phyloP scores from a whole-genome alignment of 1,140 invertebrate species.

The Drosophila tropicalis region DNA sequence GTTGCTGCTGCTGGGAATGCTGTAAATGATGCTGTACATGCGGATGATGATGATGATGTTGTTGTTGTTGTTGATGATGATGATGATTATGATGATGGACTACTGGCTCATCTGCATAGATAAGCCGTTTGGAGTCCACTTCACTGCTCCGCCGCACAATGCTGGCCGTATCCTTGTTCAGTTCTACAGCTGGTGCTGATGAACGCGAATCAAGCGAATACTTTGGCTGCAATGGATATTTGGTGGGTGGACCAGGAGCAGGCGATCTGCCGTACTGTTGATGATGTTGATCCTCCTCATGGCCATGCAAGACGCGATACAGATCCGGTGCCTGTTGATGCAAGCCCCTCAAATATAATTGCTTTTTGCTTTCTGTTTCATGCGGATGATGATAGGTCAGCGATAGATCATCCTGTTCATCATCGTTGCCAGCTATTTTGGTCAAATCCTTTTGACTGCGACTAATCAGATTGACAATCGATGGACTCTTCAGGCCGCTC shows the following conservation, averaged over 20 bases:
- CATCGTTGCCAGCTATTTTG: slow-evolving; percentile 70
- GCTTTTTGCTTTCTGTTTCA: slow-evolving; percentile 85
- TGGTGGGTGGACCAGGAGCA: slow-evolving; percentile 19
- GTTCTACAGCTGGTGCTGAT: slow-evolving; percentile 66
- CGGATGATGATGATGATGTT: slow-evolving; percentile 45
- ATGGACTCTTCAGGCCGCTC: slow-evolving; percentile 90
- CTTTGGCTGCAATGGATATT: slow-evolving; percentile 68
- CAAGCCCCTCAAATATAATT: slow-evolving; percentile 88
- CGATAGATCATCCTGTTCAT: slow-evolving; percentile 40
- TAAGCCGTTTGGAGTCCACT: slow-evolving; percentile 63
- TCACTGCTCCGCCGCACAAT: slow-evolving; percentile 86
- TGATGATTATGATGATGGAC: slow-evolving; percentile 47
- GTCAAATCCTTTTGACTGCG: slow-evolving; percentile 90
- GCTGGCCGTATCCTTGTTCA: slow-evolving; percentile 83
- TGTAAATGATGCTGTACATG: slow-evolving; percentile 43
- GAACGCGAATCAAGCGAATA: slow-evolving; percentile 73
- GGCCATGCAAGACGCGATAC: slow-evolving; percentile 87
- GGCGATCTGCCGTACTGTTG: slow-evolving; percentile 23
- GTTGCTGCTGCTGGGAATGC: slow-evolving; percentile 40
- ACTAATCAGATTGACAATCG: slow-evolving; percentile 92
- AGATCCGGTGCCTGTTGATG: slow-evolving; percentile 90
- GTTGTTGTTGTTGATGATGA: slow-evolving; percentile 42
- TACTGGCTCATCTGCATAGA: slow-evolving; percentile 17
- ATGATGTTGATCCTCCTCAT: slow-evolving; percentile 45
- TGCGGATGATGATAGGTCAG: slow-evolving; percentile 14